Evolutionary conservation across 1,140 invertebrate species (phyloP), one percentile per base, ranked within the genome.

Genomic region (Euwallacea fornicatus): DNA sequence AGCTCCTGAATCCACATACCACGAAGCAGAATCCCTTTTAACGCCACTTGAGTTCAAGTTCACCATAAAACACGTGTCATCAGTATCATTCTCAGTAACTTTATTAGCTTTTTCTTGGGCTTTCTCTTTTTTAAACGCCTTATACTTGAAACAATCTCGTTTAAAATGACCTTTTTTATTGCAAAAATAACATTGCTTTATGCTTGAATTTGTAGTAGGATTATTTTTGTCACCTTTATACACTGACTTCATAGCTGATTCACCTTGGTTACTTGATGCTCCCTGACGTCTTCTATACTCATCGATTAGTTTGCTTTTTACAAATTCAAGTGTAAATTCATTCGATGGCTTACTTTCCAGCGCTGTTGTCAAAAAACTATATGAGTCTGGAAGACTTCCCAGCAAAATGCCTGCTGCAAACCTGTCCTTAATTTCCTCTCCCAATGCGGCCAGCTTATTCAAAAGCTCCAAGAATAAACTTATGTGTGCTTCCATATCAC

Each of bases 401-500:
- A 58, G 16, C 50, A 67, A 44, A 33, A 59, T 42, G 3, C 47
- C 54, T 9, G 53, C 55, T 41, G 33, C 47, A 67, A 67, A 67
- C 9, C 54, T 55, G 55, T 60, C 54, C 55, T 60, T 67, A 15
- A 65, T n/a, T 65, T 53, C 10, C 7, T 61, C 21, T 42, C 59
- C 21, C 21, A 61, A 43, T 9, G 63, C 63, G 16, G 44, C 10
- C 9, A 65, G 44, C n/a, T n/a, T n/a, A n/a, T n/a, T n/a, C n/a
- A n/a, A n/a, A n/a, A n/a, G n/a, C n/a, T n/a, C n/a, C 11, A 43
- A 21, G 47, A 67, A 55, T 55, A 33, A 46, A 53, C 7, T 46
- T 33, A 59, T 59, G 15, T 67, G 66, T 43, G 43, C 43, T 53
- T 67, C 54, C 66, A 67, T 67, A 44, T 67, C 50, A 10, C 66